Conservation (phyloP, 2,888 invertebrate species). For the Pseudeuparius sepicola region DNA sequence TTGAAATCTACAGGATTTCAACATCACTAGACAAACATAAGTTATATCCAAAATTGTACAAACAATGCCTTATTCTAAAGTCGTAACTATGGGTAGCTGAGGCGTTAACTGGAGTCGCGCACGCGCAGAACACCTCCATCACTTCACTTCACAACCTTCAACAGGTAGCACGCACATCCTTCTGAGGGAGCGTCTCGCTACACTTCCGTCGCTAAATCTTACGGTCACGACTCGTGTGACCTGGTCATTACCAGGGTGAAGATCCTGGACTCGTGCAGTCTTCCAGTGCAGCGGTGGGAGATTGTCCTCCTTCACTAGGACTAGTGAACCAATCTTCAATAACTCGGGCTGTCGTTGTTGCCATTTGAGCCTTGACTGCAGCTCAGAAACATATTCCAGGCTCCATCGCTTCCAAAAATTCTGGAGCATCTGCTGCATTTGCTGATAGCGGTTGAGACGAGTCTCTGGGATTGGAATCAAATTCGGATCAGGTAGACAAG, state of each 20-base stretch:
- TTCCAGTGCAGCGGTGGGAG: constrained; percentile 11
- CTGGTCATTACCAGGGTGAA: constrained; percentile 10
- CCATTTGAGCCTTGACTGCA: constrained; percentile 3
- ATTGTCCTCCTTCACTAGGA: constrained; percentile 6
- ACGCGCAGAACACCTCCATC: too few species aligned
- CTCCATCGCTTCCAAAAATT: constrained; percentile 1
- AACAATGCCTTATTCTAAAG: too few species aligned
- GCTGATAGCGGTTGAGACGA: too few species aligned
- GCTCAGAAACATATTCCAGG: constrained; percentile 1
- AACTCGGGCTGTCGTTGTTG: neutral
- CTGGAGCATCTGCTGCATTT: neutral
- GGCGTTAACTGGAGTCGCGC: too few species aligned
- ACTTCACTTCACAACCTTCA: too few species aligned
- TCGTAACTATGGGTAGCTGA: too few species aligned
- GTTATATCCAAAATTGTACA: too few species aligned
- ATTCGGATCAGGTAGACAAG: too few species aligned
- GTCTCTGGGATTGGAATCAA: too few species aligned
- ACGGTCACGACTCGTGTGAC: constrained; percentile 10
- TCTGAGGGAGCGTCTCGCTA: constrained; percentile 9
- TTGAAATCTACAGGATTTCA: too few species aligned
- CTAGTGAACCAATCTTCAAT: neutral
- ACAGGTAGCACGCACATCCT: constrained; percentile 10
- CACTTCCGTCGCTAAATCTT: constrained; percentile 11
- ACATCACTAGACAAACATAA: too few species aligned
- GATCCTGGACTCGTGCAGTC: constrained; percentile 5